Percentiles rank a stretch among this genome's conserved stretches.
These are phyloP conservation scores for Scartelaos histophorus DNA, from an alignment of 2,113 vertebrate genomes.

Conservation along the genomic window DNA sequence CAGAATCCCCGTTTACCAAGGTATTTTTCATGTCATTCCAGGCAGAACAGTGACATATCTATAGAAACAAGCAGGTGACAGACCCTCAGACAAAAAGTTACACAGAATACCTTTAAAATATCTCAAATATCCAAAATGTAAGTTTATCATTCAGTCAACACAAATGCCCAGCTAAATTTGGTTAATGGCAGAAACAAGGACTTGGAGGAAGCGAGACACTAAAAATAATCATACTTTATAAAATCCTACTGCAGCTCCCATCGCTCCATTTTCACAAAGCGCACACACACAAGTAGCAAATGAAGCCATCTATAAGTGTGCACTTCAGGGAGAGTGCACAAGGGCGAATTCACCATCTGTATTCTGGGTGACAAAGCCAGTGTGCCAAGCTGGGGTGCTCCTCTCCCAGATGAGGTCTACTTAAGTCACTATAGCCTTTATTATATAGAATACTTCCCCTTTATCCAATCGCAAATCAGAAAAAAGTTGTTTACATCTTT, in stretches of 20 bases:
- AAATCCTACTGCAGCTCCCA: slow-evolving; percentile 31
- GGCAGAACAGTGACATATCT: too few species aligned
- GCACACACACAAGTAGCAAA: slow-evolving; percentile 37
- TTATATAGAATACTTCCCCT: not conserved
- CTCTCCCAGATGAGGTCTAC: slow-evolving; percentile 52
- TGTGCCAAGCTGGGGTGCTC: slow-evolving; percentile 47
- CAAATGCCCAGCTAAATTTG: slow-evolving; percentile 31
- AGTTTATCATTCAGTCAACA: slow-evolving; percentile 16
- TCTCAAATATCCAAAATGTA: not conserved
- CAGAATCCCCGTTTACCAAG: too few species aligned
- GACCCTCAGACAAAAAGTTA: too few species aligned
- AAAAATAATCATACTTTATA: slow-evolving; percentile 61
- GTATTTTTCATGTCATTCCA: too few species aligned
- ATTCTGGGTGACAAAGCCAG: slow-evolving; percentile 61
- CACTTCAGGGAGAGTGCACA: slow-evolving; percentile 65
- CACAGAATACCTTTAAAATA: too few species aligned
- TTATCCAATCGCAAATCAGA: not conserved
- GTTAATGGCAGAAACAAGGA: slow-evolving; percentile 25
- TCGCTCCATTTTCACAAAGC: slow-evolving; percentile 45
- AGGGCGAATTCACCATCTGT: slow-evolving; percentile 68
- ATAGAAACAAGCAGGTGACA: too few species aligned
- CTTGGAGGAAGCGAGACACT: slow-evolving; percentile 35
- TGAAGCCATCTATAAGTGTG: slow-evolving; percentile 61
- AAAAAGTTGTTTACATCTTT: not conserved
- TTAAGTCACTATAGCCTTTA: slow-evolving; percentile 23